A percentile compares a stretch with the other conserved stretches of the same genome.
Conservation (phyloP, 2,797 vertebrate genomes). For the Vireo griseus region DNA sequence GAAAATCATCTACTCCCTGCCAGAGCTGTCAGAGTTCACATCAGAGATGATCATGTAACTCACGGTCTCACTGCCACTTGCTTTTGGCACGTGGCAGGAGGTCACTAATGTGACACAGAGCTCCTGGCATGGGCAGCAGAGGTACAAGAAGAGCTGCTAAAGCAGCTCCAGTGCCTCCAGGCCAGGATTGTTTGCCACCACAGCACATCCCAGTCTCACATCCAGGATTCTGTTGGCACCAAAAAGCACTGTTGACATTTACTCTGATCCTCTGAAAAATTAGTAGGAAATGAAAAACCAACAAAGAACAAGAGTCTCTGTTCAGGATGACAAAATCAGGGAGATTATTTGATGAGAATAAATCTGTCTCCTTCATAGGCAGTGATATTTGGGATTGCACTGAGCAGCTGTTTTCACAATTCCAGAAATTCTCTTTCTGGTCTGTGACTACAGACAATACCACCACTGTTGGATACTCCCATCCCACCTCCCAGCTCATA, state of each 20-base stretch:
- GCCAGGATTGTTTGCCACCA: background rate
- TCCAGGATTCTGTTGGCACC: background rate
- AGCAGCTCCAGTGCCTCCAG: background rate
- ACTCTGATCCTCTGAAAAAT: background rate
- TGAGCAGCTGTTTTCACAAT: background rate
- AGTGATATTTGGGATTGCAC: background rate
- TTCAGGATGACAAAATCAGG: background rate
- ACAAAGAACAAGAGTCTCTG: background rate
- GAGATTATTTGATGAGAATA: background rate
- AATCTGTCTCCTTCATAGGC: background rate
- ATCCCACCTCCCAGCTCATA: background rate
- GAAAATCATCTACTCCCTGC: background rate
- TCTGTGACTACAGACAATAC: background rate
- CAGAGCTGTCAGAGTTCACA: background rate
- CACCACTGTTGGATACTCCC: background rate
- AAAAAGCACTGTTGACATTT: background rate
- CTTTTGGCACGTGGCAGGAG: background rate
- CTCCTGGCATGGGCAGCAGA: background rate
- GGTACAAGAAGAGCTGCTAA: background rate
- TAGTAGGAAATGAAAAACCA: background rate
- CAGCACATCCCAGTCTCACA: background rate
- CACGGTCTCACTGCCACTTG: rapidly evolving
- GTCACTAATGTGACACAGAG: background rate
- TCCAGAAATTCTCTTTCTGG: background rate
- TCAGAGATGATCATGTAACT: background rate